Conservation (phyloP, 2,888 invertebrate species). For the Pyrocoelia pectoralis region DNA sequence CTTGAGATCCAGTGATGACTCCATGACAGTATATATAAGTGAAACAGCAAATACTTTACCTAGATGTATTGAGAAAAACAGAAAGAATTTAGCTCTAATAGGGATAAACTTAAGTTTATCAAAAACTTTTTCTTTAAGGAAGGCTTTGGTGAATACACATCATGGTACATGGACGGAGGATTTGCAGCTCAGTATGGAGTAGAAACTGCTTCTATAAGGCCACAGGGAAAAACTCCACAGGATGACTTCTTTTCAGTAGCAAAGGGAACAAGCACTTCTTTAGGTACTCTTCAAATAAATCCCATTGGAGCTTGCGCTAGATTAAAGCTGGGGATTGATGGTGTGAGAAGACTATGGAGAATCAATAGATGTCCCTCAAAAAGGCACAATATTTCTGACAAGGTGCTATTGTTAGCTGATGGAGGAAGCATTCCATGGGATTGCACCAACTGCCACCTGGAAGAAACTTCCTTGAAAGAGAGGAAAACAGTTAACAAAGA, state of each 20-base stretch:
- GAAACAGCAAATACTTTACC: background rate
- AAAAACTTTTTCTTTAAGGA: conserved; percentile 39
- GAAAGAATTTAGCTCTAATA: background rate
- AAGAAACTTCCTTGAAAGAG: too few relatives aligned
- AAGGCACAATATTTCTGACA: background rate
- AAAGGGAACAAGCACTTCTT: conserved; percentile 30
- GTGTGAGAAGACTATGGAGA: conserved; percentile 39
- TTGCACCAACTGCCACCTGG: too few relatives aligned
- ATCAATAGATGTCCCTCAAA: conserved; percentile 20
- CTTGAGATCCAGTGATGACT: conserved; percentile 4
- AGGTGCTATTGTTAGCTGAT: conserved; percentile 23
- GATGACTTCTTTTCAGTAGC: conserved; percentile 38
- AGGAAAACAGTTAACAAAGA: too few relatives aligned
- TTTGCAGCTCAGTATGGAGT: conserved; percentile 42
- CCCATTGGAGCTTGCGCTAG: conserved; percentile 36
- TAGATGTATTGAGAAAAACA: background rate
- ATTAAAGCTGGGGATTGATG: conserved; percentile 35
- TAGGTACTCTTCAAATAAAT: conserved; percentile 36
- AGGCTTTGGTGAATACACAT: conserved; percentile 40
- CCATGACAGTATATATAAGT: background rate
- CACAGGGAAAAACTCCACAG: conserved; percentile 38
- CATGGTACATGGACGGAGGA: conserved; percentile 41
- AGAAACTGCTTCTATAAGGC: conserved; percentile 36
- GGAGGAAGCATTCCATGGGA: conserved; percentile 14
- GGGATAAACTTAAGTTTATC: conserved; percentile 37